Evolutionary conservation across 2,797 vertebrate species (phyloP).

Genomic region (Sphaeramia orbicularis): DNA sequence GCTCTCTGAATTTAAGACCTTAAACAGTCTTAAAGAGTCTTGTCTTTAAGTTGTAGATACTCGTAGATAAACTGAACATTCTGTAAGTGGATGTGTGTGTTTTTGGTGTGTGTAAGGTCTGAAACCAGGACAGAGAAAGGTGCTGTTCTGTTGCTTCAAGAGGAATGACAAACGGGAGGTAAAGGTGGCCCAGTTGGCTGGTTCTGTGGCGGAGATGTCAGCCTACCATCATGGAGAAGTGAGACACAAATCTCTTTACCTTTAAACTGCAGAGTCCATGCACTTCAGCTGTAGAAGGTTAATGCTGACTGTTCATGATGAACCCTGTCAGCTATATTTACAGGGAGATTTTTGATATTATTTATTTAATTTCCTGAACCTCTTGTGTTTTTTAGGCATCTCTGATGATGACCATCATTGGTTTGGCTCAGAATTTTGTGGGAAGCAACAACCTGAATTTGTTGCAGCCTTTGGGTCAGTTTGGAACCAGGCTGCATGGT

Average conservation of each 20-base stretch:
- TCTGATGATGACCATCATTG: conserved; percentile 97
- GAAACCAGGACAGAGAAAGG: conserved; percentile 98
- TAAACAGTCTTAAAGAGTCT: no score
- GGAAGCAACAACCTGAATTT: conserved; percentile 98
- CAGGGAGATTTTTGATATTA: neutral
- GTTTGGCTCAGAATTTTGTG: conserved; percentile 97
- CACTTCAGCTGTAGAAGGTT: no score
- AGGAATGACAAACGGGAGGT: conserved; percentile 98
- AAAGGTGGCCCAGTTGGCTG: conserved; percentile 97
- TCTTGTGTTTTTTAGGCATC: conserved; percentile 82
- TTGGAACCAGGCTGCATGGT: conserved; percentile 95
- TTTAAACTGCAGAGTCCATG: neutral
- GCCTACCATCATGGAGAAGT: conserved; percentile 99
- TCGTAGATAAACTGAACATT: neutral
- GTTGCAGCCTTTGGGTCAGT: conserved; percentile 95
- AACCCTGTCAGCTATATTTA: neutral
- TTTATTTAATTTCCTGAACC: neutral
- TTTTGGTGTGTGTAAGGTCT: conserved; percentile 84
- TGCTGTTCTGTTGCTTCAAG: conserved; percentile 95
- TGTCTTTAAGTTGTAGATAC: no score
- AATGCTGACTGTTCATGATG: neutral
- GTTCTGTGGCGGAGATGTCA: conserved; percentile 99
- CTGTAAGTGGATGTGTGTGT: neutral
- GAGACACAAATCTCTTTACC: conserved; percentile 35
- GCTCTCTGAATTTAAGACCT: no score